Base-by-base conservation (phyloP, 2,888 invertebrate genomes). In the Apotomis betuletana region DNA sequence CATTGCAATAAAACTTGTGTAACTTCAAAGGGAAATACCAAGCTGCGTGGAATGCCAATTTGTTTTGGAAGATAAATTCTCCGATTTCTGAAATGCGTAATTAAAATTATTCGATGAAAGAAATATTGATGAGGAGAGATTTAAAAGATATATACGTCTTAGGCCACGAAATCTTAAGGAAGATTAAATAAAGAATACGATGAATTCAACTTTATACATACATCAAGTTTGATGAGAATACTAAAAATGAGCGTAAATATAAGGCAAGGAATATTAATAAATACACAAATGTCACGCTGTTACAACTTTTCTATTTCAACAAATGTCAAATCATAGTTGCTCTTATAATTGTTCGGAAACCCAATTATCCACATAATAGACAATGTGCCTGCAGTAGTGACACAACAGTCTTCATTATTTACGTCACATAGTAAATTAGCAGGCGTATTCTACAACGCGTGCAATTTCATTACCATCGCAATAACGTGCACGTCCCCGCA, bases 31-130 rank as follows among this genome's bases (percentile, higher is more conserved):
- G 76, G 77, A 81, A 80, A 79, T 82, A 71, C 77, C 77, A 75
- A 77, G 75, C 74, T 74, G 74, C 71, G 77, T 79, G 80, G 83
- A 85, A 86, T 83, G 81, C 81, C 84, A 83, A 85, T 85, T 86
- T 80, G 77, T 81, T 85, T 83, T 81, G 77, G 76, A 81, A 81
- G 67, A 62, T 63, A 72, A 72, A 72, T 59, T 58, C 58, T 57
- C 62, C 62, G 62, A 67, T 67, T 72, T 68, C 41, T 44, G 67
- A 67, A 54, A 68, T 36, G 44, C 62, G 68, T 72, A 72, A 72
- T 72, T 68, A 72, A 68, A 72, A 58, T 60, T 54, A 67, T 52
- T 57, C 46, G 13, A 10, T 36, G 52, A 44, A 58, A 13, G 44
- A 57, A 61, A 67, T 67, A 67, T 71, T 67, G 67, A 58, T 67